A percentile compares a stretch with the other conserved stretches of the same genome.
These are phyloP conservation scores for Myripristis murdjan DNA, from an alignment of 2,797 vertebrate genomes.

Conservation along the genomic window DNA sequence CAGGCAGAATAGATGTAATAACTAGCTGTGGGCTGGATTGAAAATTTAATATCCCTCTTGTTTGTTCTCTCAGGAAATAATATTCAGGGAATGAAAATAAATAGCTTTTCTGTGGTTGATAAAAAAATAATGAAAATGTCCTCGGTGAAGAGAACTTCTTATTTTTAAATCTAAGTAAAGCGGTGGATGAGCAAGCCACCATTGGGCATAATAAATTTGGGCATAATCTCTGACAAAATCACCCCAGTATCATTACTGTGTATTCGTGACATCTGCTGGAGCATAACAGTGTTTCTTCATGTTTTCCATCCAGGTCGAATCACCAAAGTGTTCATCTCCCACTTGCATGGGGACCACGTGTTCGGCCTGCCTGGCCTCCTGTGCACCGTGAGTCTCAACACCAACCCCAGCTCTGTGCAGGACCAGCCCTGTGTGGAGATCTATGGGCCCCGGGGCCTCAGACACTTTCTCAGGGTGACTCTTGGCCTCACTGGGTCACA, in stretches of 20 bases:
- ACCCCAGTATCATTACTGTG: background rate
- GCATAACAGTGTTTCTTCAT: background rate
- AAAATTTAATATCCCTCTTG: too few species aligned
- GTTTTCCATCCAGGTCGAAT: constrained; percentile 86
- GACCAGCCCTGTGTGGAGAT: constrained; percentile 85
- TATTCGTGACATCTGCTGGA: background rate
- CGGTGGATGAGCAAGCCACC: too few species aligned
- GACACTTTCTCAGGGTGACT: constrained; percentile 86
- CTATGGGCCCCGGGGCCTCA: constrained; percentile 90
- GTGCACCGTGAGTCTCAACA: constrained; percentile 93
- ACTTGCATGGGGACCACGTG: constrained; percentile 95
- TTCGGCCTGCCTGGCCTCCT: constrained; percentile 95
- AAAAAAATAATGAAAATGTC: too few species aligned
- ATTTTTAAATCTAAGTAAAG: too few species aligned
- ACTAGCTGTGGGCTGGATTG: too few species aligned
- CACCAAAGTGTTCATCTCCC: constrained; percentile 95
- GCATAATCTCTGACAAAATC: too few species aligned
- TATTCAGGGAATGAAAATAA: too few species aligned
- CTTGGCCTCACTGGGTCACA: constrained; percentile 91
- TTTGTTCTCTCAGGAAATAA: too few species aligned
- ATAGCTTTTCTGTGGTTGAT: too few species aligned
- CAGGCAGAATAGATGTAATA: too few species aligned
- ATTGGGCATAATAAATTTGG: too few species aligned
- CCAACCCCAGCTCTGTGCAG: constrained; percentile 64
- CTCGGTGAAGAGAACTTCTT: too few species aligned